These are phyloP conservation scores for Drosophila barbarae DNA, from an alignment of 2,888 invertebrate species.

Conservation along the genomic window DNA sequence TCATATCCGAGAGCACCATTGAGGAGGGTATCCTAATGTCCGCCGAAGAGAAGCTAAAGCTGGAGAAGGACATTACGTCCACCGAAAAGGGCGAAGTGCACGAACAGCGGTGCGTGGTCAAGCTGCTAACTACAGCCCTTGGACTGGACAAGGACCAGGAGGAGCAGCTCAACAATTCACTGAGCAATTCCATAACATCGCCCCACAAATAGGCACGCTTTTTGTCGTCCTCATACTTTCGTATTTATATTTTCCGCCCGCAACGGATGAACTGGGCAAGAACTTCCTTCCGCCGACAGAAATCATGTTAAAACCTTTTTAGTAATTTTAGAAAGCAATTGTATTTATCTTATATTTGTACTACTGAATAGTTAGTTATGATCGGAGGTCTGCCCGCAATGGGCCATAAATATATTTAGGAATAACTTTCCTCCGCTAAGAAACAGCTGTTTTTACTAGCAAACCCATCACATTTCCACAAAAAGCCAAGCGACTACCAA, in stretches of 20 bases:
- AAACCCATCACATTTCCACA: slow-evolving; percentile 28
- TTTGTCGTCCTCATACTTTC: slow-evolving; percentile 1
- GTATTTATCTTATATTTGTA: slow-evolving; percentile 53
- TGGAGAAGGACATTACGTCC: slow-evolving; percentile 90
- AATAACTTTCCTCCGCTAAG: slow-evolving; percentile 7
- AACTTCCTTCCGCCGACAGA: slow-evolving; percentile 8
- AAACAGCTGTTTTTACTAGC: slow-evolving; percentile 17
- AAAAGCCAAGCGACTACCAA: slow-evolving; percentile 4
- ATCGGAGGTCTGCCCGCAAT: neutral
- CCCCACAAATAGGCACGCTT: slow-evolving; percentile 56
- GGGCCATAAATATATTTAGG: slow-evolving; percentile 14
- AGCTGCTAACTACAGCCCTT: slow-evolving; percentile 88
- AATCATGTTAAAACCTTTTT: slow-evolving; percentile 24
- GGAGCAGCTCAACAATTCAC: slow-evolving; percentile 68
- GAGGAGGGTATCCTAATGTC: slow-evolving; percentile 95
- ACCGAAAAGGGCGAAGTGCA: slow-evolving; percentile 82
- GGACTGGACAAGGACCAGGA: slow-evolving; percentile 81
- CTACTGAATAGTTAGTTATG: slow-evolving; percentile 23
- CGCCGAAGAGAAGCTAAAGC: slow-evolving; percentile 93
- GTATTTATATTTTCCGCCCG: slow-evolving; percentile 19
- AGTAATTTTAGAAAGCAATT: slow-evolving; percentile 47
- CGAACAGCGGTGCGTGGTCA: slow-evolving; percentile 89
- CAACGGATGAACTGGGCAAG: neutral
- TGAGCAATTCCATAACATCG: slow-evolving; percentile 65
- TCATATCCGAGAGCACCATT: slow-evolving; percentile 92